phyloP scores from a whole-genome alignment of 35 echinoderm and acorn worm genomes.

The Chiridota heheva region DNA sequence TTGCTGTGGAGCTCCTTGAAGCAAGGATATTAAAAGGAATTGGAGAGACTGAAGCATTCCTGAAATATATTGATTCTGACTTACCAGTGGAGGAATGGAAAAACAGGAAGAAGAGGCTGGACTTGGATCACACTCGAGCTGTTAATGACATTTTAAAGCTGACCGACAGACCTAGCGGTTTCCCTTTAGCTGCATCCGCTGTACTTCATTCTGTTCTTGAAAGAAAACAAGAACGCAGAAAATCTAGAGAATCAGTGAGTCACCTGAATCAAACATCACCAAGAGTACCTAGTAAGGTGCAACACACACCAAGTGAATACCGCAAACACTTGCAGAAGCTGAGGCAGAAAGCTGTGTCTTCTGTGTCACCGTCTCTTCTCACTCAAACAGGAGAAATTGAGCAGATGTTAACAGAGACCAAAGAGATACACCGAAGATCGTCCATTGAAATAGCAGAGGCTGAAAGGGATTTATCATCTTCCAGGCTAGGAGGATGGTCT shows the following conservation, averaged over 20 bases:
- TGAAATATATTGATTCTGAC: constrained; percentile 78
- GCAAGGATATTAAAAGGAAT: constrained; percentile 94
- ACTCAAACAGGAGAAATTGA: constrained; percentile 49
- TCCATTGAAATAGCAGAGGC: constrained; percentile 75
- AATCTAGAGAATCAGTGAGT: not conserved
- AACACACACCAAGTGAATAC: constrained; percentile 53
- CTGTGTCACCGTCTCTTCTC: constrained; percentile 11
- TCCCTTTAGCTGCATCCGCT: not conserved
- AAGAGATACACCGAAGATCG: constrained; percentile 51
- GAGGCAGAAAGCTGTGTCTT: constrained; percentile 43
- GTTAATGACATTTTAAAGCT: constrained; percentile 23
- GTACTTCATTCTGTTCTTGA: not conserved
- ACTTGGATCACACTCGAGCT: constrained; percentile 5
- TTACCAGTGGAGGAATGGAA: constrained; percentile 70
- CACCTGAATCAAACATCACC: not conserved
- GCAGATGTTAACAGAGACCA: constrained; percentile 54
- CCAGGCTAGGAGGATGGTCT: too few relatives aligned
- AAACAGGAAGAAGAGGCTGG: constrained; percentile 7
- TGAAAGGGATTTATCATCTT: constrained; percentile 41
- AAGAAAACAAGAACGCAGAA: not conserved
- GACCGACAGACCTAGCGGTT: not conserved
- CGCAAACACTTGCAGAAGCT: constrained; percentile 60
- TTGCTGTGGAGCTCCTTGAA: constrained; percentile 92
- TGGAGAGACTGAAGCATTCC: constrained; percentile 93
- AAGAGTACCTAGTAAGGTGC: not conserved